Evolutionary conservation across 2,797 vertebrate species (phyloP).

Genomic region (Thaleichthys pacificus): DNA sequence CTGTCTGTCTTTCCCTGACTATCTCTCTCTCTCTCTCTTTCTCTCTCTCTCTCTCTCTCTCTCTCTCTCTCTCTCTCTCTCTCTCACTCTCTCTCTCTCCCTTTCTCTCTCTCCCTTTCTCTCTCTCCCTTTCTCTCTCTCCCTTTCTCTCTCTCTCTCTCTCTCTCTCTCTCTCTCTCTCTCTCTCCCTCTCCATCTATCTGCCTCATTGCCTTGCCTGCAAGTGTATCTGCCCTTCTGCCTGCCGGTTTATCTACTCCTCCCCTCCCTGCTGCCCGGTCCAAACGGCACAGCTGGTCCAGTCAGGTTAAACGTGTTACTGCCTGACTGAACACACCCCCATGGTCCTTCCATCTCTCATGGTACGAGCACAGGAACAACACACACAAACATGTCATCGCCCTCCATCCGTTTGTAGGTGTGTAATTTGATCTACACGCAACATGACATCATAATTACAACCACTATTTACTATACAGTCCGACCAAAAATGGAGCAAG

Average conservation of each 20-base stretch:
- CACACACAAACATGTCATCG: background rate
- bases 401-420: background rate
- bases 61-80: background rate
- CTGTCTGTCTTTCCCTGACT: too few relatives aligned
- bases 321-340: conserved; percentile 15
- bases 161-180: conserved; percentile 1
- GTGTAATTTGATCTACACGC: background rate
- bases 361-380: conserved; percentile 4
- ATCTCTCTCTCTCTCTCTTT: background rate
- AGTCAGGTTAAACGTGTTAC: conserved; percentile 13
- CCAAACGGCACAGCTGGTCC: conserved; percentile 13
- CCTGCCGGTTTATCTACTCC: background rate
- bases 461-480: background rate
- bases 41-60: background rate
- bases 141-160: background rate
- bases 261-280: background rate
- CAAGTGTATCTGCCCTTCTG: background rate
- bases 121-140: background rate
- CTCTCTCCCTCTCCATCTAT: background rate
- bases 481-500: background rate
- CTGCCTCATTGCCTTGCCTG: background rate
- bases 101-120: background rate
- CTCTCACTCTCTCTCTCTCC: background rate
- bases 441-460: background rate
- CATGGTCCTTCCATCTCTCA: background rate